phyloP scores from a whole-genome alignment of 2,797 vertebrate species.

The Protonibea diacanthus region DNA sequence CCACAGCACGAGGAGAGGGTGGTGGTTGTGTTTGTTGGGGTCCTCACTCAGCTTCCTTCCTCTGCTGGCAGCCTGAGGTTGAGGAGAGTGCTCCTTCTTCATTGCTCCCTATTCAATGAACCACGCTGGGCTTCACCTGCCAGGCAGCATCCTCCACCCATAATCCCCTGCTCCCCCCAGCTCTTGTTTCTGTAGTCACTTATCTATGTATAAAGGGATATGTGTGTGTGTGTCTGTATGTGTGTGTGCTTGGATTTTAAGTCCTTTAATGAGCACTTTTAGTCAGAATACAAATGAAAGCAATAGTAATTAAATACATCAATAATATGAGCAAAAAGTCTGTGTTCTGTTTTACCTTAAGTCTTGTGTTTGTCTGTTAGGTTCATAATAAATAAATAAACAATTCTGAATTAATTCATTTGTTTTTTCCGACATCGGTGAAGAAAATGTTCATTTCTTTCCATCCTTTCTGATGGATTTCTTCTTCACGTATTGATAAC shows the following conservation, averaged over 20 bases:
- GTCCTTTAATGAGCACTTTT: no score
- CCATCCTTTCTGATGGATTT: not conserved
- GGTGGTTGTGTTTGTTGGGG: not conserved
- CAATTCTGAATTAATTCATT: not conserved
- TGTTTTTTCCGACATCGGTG: no score
- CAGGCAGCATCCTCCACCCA: constrained; percentile 38
- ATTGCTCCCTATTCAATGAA: not conserved
- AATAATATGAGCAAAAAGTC: no score
- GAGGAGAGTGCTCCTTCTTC: constrained; percentile 28
- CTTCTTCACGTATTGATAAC: not conserved
- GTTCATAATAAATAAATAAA: no score
- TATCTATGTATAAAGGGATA: not conserved
- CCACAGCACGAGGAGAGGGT: not conserved
- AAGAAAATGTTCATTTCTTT: not conserved
- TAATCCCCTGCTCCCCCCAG: constrained; percentile 41
- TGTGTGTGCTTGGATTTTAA: no score
- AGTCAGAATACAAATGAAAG: no score
- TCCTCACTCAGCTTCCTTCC: constrained; percentile 33
- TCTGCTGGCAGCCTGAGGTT: constrained; percentile 51
- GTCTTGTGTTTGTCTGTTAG: no score
- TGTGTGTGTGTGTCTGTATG: not conserved
- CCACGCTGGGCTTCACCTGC: constrained; percentile 40
- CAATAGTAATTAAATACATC: no score
- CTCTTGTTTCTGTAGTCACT: not conserved
- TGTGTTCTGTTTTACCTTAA: no score